Evolutionary conservation across 1,140 invertebrate genomes (phyloP), one percentile per base, ranked within the genome.

Genomic region (Aphelinus certus): DNA sequence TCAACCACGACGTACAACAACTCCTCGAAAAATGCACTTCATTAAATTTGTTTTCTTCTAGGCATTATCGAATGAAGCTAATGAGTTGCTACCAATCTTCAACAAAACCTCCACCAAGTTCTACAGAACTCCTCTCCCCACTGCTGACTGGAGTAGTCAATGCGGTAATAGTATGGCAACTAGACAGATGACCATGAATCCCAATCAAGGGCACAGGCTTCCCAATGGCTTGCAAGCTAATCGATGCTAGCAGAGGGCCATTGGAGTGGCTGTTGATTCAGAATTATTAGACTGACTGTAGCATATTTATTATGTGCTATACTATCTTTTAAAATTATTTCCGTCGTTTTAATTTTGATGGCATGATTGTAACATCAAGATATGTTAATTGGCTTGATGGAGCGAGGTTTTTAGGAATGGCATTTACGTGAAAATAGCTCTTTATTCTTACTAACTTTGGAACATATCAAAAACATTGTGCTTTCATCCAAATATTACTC

Each of bases 81-180:
- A 97, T 88, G 97, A 99, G 86, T 86, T 98, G 66, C 88, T 99
- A 69, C 97, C 97, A 1, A 94, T 99, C 64, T 99, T 98, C 89
- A 99, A 99, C 87, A 96, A 97, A 83, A 97, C 96, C 7, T 96
- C 96, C 47, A 93, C 93, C 9, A 94, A 94, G 82, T 96, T 97
- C 85, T 99, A 99, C 87, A 90, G 92, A 51, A 91, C 93, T 1
- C 89, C 92, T 3, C 90, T 95, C 51, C 93, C 94, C 57, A 93
- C 94, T 1, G 94, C 93, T 61, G 97, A 99, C 84, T 98, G 97
- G 97, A 94, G 93, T 67, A 90, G 89, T 71, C 89, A 90, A 46
- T 86, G 86, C 46, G 84, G 84, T 0, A 83, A 84, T 9, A 85
- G 86, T 7, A 87, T 88, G 83, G 79, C 84, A 0, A 83, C 82